Conservation (phyloP, 2,797 vertebrate species). For the Hemibagrus guttatus region DNA sequence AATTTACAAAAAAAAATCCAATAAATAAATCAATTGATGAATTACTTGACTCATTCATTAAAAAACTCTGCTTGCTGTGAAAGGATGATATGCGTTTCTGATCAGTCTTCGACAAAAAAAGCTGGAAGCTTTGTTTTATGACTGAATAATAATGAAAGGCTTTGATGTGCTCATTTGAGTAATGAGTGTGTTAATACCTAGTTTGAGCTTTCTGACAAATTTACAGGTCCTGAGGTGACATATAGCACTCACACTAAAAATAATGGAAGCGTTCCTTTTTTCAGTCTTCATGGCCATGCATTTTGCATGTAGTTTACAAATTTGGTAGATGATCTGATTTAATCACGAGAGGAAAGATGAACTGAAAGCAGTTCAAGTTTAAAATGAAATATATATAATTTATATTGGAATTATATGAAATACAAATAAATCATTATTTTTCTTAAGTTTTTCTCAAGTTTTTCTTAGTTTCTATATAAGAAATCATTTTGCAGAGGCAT, state of each 20-base stretch:
- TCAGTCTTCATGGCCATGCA: not conserved
- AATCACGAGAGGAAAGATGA: not conserved
- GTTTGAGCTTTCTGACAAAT: not conserved
- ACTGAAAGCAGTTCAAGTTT: not conserved
- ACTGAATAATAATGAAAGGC: not conserved
- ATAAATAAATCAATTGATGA: not conserved
- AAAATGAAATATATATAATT: not conserved
- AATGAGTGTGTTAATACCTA: not conserved
- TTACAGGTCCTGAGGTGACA: not conserved
- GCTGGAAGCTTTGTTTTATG: not conserved
- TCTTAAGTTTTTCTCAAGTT: not conserved
- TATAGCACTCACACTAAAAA: not conserved
- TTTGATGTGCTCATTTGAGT: not conserved
- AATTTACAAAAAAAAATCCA: not conserved
- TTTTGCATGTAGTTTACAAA: not conserved
- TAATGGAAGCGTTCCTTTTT: not conserved
- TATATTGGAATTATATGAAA: not conserved
- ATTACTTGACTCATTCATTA: not conserved
- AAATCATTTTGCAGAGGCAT: not conserved
- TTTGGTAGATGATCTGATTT: not conserved
- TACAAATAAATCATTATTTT: not conserved
- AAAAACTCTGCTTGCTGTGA: not conserved
- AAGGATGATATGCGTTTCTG: not conserved
- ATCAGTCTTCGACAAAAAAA: not conserved
- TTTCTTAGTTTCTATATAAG: not conserved